Base-by-base conservation (phyloP, 2,113 vertebrate genomes). In the Gadus chalcogrammus region DNA sequence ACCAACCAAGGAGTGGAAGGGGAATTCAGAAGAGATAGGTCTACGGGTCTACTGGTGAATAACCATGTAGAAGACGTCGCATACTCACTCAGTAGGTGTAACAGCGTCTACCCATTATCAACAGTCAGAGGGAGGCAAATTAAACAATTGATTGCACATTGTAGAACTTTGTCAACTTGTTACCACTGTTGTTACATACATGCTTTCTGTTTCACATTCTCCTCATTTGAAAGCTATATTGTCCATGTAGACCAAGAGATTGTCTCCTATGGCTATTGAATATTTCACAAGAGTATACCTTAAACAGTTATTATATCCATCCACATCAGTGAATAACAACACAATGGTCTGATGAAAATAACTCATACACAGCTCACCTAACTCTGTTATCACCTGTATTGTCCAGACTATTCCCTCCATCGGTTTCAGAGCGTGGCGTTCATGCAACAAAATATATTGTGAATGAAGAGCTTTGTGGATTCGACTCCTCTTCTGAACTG, bases 1-100 rank as follows among this genome's bases (percentile, higher is more conserved):
- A 83, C 73, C 79, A 84, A 79, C 72, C 81, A 80, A 70, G 61
- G 71, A 72, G 68, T 74, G 55, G 55, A 17, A 58, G 55, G 11
- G 55, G 55, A n/a, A n/a, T 7, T 76, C 31, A 20, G 55, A n/a
- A 5, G 55, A 17, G 2, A 58, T 17, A 16, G 55, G 55, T 6
- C 38, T 42, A 42, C 38, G 5, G 38, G 38, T 48, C 42, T 48
- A 48, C 42, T 48, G 42, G 42, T 48, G 42, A 48, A 13, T 9
- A 48, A 9, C 42, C 42, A 9, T 48, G 1, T 12, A 12, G 42
- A 48, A 48, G 9, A 2, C 42, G 9, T 13, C 42, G 5, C 8
- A 12, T 48, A 48, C 73, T 80, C 69, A 74, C 68, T 76, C 71
- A 17, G 38, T 58, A 35, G 74, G 48, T 72, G 69, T 75, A 72